These are phyloP conservation scores for Balaenoptera acutorostrata DNA, from an alignment of 2,113 vertebrate genomes.

Conservation along the genomic window DNA sequence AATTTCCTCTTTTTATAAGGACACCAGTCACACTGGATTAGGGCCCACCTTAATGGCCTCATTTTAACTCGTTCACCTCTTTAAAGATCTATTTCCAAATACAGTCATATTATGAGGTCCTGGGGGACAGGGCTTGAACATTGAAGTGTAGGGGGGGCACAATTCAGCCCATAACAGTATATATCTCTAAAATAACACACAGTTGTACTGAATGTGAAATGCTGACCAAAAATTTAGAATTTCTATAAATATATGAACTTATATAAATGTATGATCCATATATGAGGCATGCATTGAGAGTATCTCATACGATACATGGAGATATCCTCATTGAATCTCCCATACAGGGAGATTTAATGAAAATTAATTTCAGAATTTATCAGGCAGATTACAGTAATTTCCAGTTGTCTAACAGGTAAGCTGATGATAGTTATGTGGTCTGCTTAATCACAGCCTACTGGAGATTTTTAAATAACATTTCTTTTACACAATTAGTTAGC, in stretches of 20 bases:
- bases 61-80: not conserved
- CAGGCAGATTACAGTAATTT: constrained; percentile 39
- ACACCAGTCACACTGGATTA: not conserved
- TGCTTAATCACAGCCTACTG: constrained; percentile 8
- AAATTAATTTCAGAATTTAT: constrained; percentile 56
- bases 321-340: not conserved
- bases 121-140: not conserved
- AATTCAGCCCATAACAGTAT: not conserved
- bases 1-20: not conserved
- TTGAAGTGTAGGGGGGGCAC: not conserved
- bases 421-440: not conserved
- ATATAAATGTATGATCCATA: not conserved
- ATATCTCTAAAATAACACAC: constrained; percentile 15
- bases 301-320: not conserved
- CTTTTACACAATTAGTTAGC: constrained; percentile 17
- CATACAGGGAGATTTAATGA: constrained; percentile 23
- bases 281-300: not conserved
- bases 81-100: not conserved
- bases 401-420: constrained; percentile 11
- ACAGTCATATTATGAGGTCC: not conserved
- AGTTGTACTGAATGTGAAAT: constrained; percentile 3
- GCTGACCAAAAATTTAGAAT: constrained; percentile 11
- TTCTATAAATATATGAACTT: constrained; percentile 12
- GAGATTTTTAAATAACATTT: constrained; percentile 43
- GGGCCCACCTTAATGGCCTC: not conserved